Evolutionary conservation across 2,888 invertebrate genomes (phyloP).

Genomic region (Aphelenchoides bicaudatus): DNA sequence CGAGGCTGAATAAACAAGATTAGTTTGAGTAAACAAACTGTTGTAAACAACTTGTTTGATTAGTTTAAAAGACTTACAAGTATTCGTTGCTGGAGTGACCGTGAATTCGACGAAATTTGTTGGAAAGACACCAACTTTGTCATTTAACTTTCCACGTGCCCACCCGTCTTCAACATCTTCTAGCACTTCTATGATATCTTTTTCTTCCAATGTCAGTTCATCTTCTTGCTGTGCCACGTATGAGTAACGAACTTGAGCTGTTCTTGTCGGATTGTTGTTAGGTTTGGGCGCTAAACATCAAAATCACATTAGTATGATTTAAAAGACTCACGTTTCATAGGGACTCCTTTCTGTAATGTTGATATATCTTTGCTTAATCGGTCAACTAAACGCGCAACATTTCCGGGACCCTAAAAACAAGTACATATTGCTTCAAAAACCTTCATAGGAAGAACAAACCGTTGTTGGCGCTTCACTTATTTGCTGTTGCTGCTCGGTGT

Average conservation of each 20-base stretch:
- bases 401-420: slow-evolving; percentile 30
- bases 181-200: slow-evolving; percentile 83
- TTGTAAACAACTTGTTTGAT: neutral
- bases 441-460: neutral
- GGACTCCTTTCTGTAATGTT: neutral
- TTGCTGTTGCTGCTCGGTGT: no score
- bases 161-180: slow-evolving; percentile 88
- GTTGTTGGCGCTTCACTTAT: neutral
- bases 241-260: slow-evolving; percentile 33
- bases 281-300: slow-evolving; percentile 11
- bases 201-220: slow-evolving; percentile 80
- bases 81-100: slow-evolving; percentile 18
- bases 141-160: slow-evolving; percentile 64
- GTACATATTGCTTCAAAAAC: neutral
- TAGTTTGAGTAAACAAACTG: neutral
- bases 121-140: slow-evolving; percentile 84
- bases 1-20: slow-evolving; percentile 7
- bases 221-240: slow-evolving; percentile 90
- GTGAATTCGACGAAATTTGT: slow-evolving; percentile 79
- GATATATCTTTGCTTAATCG: slow-evolving; percentile 37
- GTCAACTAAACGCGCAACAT: slow-evolving; percentile 35
- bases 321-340: slow-evolving; percentile 7
- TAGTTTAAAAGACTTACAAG: slow-evolving; percentile 7
- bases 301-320: neutral
- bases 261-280: slow-evolving; percentile 4